Base-by-base conservation (phyloP, 2,888 invertebrate genomes). In the Hypsopygia costalis region DNA sequence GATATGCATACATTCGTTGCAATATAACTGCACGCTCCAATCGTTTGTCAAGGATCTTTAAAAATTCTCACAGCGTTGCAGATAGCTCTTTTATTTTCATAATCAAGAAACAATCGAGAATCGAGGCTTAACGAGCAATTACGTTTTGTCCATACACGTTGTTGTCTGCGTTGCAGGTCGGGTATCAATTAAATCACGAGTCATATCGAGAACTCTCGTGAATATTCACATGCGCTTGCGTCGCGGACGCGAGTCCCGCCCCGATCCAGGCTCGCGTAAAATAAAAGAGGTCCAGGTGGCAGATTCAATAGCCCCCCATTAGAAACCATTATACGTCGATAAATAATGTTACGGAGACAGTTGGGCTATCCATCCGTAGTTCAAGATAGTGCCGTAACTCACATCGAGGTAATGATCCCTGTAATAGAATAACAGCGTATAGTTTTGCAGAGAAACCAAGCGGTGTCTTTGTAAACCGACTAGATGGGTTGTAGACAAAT, bases 231-330 rank as follows among this genome's bases (percentile, higher is more conserved):
- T 70, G 64, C 56, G 50, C 50, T 30, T 57, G 58, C 58, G 60
- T 62, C 61, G 54, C 55, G 50, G 46, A 55, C 61, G 66, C 33
- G 47, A 38, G 36, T 37, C 43, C 44, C 41, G 69, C 74, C 72
- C 68, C 56, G 64, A 53, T 51, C 16, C 52, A 49, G 60, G 53
- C 60, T 54, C 52, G 51, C 45, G 63, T 53, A 69, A 72, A 76
- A 81, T 81, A 78, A 81, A 85, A 78, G 75, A 77, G 66, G 67
- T 69, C 72, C 75, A 79, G 74, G 80, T 85, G 83, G 81, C 76
- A 77, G 76, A 82, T 86, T 83, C 81, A 86, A 88, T 86, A 83
- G 80, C 79, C 75, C 71, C 74, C 83, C 77, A 89, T 89, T 88
- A 88, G 80, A 76, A 77, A 69, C 79, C 77, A 89, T 89, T 89